phyloP scores from a whole-genome alignment of 2,113 vertebrate genomes.

The Halichoerus grypus region DNA sequence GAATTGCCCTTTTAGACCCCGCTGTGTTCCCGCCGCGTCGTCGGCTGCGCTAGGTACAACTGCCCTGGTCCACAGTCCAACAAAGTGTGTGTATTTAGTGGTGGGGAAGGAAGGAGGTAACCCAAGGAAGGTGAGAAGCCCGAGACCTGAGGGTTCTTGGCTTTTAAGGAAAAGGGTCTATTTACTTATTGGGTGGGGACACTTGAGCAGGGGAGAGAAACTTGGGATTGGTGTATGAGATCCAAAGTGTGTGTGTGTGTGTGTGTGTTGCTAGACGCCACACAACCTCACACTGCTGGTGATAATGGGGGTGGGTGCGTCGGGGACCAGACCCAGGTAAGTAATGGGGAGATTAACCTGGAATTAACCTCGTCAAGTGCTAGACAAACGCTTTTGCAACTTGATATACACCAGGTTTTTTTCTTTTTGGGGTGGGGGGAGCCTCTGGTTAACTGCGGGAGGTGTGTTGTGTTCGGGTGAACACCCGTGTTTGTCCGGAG shows the following conservation, averaged over 20 bases:
- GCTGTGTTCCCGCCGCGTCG: neutral
- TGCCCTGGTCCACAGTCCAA: neutral
- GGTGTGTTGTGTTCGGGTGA: neutral
- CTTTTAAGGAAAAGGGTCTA: constrained; percentile 74
- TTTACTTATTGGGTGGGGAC: constrained; percentile 68
- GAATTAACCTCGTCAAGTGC: constrained; percentile 79
- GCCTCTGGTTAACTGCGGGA: neutral
- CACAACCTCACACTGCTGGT: neutral
- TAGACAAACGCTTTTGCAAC: constrained; percentile 71
- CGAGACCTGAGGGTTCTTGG: constrained; percentile 13
- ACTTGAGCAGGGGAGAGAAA: constrained; percentile 18
- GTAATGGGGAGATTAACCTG: constrained; percentile 78
- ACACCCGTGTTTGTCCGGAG: neutral
- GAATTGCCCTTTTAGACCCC: neutral
- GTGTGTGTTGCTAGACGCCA: neutral
- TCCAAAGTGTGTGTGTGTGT: neutral
- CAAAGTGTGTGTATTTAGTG: constrained; percentile 59
- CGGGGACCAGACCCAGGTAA: constrained; percentile 60
- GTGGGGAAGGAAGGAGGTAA: constrained; percentile 40
- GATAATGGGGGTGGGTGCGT: neutral
- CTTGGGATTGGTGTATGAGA: constrained; percentile 28
- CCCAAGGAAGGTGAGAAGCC: constrained; percentile 55
- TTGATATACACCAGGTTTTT: constrained; percentile 61
- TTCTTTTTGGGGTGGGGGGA: neutral
- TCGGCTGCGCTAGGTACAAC: constrained; percentile 32